Conservation (phyloP, 2,888 invertebrate species). For the Sphinx pinastri region DNA sequence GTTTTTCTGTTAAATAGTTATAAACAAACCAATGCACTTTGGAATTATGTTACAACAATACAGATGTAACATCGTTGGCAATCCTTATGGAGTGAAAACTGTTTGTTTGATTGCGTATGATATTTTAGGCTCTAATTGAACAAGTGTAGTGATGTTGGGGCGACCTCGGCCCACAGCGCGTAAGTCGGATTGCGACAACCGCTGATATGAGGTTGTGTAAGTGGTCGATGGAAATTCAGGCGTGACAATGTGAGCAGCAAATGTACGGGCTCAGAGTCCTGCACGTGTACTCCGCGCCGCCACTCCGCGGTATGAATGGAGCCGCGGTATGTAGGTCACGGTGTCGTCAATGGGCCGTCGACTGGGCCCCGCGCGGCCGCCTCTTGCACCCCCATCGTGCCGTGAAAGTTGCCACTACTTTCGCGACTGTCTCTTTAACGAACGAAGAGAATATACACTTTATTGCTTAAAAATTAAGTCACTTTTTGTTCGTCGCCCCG, state of each 20-base stretch:
- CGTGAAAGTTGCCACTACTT: conserved; percentile 83
- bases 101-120: conserved; percentile 61
- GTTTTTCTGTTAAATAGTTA: neutral
- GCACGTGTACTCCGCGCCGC: conserved; percentile 56
- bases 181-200: conserved; percentile 72
- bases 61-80: neutral
- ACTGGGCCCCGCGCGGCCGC: conserved; percentile 74
- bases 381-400: conserved; percentile 76
- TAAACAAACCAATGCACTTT: neutral
- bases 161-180: conserved; percentile 66
- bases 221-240: conserved; percentile 74
- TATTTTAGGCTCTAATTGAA: conserved; percentile 75
- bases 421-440: conserved; percentile 71
- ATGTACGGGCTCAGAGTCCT: conserved; percentile 67
- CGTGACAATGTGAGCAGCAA: conserved; percentile 58
- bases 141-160: conserved; percentile 72
- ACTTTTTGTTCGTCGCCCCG: conserved; percentile 65
- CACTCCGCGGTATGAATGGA: conserved; percentile 78
- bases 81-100: conserved; percentile 35
- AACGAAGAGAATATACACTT: conserved; percentile 69
- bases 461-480: conserved; percentile 71
- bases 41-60: neutral
- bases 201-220: conserved; percentile 69
- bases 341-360: conserved; percentile 82
- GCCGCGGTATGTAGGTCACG: conserved; percentile 81